phyloP scores from a whole-genome alignment of 2,797 vertebrate species.

The Lagorchestes hirsutus region DNA sequence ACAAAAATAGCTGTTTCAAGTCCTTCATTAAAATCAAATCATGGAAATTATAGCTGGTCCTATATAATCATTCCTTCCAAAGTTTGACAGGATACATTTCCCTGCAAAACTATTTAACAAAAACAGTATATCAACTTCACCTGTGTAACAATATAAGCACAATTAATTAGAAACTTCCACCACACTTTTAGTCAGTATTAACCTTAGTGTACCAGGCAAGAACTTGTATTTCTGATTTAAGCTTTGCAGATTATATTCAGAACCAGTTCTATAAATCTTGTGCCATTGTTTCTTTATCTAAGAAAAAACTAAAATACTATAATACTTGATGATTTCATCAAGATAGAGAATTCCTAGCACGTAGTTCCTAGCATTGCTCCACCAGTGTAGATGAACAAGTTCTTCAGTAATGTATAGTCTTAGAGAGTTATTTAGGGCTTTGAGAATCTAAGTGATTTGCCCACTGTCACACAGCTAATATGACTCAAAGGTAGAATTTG shows the following conservation, averaged over 20 bases:
- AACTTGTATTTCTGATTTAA: background rate
- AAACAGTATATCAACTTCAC: background rate
- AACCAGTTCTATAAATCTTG: background rate
- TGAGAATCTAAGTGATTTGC: background rate
- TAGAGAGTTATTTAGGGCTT: background rate
- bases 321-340: background rate
- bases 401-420: background rate
- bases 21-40: constrained; percentile 36
- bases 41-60: constrained; percentile 39
- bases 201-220: background rate
- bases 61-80: constrained; percentile 24
- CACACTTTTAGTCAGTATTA: constrained; percentile 7
- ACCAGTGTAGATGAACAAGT: too few species aligned
- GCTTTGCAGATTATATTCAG: background rate
- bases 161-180: background rate
- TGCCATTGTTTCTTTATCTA: background rate
- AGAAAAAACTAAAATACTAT: background rate
- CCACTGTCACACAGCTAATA: background rate
- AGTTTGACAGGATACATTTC: constrained; percentile 25
- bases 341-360: background rate
- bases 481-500: background rate
- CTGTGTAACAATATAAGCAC: background rate
- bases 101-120: constrained; percentile 15
- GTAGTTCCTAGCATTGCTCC: too few species aligned
- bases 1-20: constrained; percentile 55